A percentile compares a stretch with the other conserved stretches of the same genome.
Conservation (phyloP, 2,888 invertebrate species). For the Syritta pipiens region DNA sequence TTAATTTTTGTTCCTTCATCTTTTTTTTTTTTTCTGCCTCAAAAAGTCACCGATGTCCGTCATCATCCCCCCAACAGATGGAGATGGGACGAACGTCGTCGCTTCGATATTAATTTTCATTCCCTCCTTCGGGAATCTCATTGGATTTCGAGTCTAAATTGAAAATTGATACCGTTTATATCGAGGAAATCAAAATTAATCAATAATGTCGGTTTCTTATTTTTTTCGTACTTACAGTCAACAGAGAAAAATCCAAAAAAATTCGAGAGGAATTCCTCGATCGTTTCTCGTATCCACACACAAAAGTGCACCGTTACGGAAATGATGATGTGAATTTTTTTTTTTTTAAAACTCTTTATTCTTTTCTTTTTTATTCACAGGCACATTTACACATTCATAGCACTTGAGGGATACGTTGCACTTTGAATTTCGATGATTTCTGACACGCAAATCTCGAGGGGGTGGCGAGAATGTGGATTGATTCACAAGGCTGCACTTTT, state of each 20-base stretch:
- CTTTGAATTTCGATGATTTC: slow-evolving; percentile 7
- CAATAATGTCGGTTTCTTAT: too few species aligned
- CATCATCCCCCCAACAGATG: not conserved
- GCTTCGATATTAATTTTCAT: slow-evolving; percentile 16
- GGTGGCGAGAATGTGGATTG: not conserved
- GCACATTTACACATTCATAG: too few species aligned
- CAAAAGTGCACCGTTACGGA: slow-evolving; percentile 12
- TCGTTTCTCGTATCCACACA: not conserved
- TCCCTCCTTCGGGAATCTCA: not conserved
- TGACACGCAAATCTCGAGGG: slow-evolving; percentile 30
- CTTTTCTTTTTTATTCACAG: slow-evolving; percentile 20
- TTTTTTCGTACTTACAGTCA: too few species aligned
- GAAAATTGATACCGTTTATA: slow-evolving; percentile 36
- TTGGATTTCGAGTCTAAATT: slow-evolving; percentile 29
- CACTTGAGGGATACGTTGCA: slow-evolving; percentile 12
- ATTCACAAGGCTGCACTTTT: slow-evolving; percentile 12
- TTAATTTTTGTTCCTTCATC: not conserved
- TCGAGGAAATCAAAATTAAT: slow-evolving; percentile 22
- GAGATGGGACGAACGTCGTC: not conserved
- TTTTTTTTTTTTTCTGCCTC: too few species aligned
- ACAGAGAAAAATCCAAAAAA: too few species aligned
- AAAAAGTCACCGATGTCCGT: not conserved
- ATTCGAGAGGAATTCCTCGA: too few species aligned
- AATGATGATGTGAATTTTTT: slow-evolving; percentile 16
- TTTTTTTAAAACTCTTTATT: slow-evolving; percentile 2